These are phyloP conservation scores for Bilobella aurantiaca DNA, from an alignment of 1,140 invertebrate species.

Conservation along the genomic window DNA sequence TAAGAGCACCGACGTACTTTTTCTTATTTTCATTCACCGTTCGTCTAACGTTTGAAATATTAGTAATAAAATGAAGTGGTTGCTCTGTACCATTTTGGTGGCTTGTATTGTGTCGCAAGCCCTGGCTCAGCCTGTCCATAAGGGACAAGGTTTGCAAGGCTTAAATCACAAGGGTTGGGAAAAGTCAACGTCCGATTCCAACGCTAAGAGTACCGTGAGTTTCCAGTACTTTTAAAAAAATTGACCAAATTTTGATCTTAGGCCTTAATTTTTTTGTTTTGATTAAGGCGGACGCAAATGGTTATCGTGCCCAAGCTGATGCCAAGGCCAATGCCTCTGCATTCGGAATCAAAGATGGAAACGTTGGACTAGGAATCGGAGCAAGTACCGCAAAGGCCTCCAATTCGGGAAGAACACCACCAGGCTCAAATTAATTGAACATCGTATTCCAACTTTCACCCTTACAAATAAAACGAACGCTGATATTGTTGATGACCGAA, in stretches of 20 bases:
- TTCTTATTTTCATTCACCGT: too few species aligned
- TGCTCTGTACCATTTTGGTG: not conserved
- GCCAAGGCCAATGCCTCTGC: slow-evolving; percentile 2
- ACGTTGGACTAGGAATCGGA: slow-evolving; percentile 3
- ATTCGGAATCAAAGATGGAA: not conserved
- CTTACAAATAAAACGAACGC: too few species aligned
- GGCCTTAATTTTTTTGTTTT: not conserved
- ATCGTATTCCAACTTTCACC: too few species aligned
- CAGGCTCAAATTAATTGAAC: too few species aligned
- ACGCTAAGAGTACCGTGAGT: not conserved
- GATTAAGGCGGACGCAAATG: not conserved
- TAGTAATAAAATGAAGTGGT: not conserved
- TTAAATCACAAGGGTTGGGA: not conserved
- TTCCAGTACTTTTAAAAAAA: not conserved
- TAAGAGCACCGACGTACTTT: too few species aligned
- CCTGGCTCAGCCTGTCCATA: not conserved
- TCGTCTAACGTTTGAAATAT: too few species aligned
- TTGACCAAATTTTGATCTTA: not conserved
- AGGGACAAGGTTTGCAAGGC: not conserved
- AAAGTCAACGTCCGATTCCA: slow-evolving; percentile 1
- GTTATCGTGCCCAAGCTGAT: not conserved
- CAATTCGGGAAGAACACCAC: not conserved
- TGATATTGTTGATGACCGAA: too few species aligned
- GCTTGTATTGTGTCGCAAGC: not conserved
- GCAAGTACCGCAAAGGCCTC: not conserved